A percentile compares a stretch with the other conserved stretches of the same genome.
These are phyloP conservation scores for Aurelia aurita DNA, from an alignment of 30 jellyfish, hydroid and myxozoan genomes.

Conservation along the genomic window DNA sequence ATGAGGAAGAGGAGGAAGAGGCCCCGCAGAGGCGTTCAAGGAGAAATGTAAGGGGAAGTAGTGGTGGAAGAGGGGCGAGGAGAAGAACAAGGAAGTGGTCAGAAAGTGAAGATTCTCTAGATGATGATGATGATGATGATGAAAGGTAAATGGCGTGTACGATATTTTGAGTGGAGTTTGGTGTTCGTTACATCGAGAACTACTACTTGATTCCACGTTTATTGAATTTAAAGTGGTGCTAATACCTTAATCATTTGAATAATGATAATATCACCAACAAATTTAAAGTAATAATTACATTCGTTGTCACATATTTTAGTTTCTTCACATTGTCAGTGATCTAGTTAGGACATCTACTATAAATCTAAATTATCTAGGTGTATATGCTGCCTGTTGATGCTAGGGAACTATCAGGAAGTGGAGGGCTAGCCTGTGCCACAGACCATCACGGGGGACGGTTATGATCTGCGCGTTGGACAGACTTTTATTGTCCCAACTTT, in stretches of 20 bases:
- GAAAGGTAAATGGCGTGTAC: conserved; percentile 84
- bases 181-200: conserved; percentile 20
- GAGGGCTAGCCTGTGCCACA: too few relatives aligned
- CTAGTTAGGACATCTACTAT: too few relatives aligned
- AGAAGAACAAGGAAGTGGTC: conserved; percentile 72
- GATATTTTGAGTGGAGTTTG: conserved; percentile 61
- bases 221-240: background rate
- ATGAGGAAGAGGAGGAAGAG: conserved; percentile 58
- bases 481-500: too few relatives aligned
- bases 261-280: background rate
- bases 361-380: too few relatives aligned
- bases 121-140: conserved; percentile 30
- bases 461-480: too few relatives aligned
- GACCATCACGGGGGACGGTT: too few relatives aligned
- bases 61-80: conserved; percentile 40
- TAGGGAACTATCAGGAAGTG: too few relatives aligned
- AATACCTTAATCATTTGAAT: background rate
- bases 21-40: conserved; percentile 68
- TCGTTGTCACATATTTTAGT: too few relatives aligned
- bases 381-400: too few relatives aligned
- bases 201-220: background rate
- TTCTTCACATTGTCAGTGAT: too few relatives aligned
- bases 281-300: background rate
- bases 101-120: conserved; percentile 61
- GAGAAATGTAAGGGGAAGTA: conserved; percentile 34